Evolutionary conservation across 2,113 vertebrate genomes (phyloP), one percentile per base, ranked within the genome.

Genomic region (Hymenochirus boettgeri): DNA sequence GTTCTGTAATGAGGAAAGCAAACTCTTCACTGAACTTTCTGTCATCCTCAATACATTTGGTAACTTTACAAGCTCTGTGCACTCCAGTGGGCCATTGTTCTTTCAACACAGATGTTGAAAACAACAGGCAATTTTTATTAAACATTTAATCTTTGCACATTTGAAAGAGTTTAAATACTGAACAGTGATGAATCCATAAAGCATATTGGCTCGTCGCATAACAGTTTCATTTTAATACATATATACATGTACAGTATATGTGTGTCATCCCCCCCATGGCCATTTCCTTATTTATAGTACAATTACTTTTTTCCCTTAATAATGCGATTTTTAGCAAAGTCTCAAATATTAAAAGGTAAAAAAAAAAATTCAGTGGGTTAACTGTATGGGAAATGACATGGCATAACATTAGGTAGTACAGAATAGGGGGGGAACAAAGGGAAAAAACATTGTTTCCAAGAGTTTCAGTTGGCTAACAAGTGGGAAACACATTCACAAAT

Each of bases 21-120:
- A 97, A 99, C 91, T 97, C 94, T 88, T 91, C 88, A 88, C 92
- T 94, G 93, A 98, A 98, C 95, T 98, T 99, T 97, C 90, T 93
- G 88, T 91, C 91, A 90, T 95, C 96, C 90, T 95, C 86, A 82
- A 90, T 89, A 86, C 89, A 86, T 92, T 93, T 93, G 94, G 94
- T 95, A 99, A 97, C 92, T 98, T 97, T 96, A 97, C 94, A 95
- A 95, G 92, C 89, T 92, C 91, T 82, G 72, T 92, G 87, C 91
- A 96, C 95, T 96, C 95, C 91, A 96, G 93, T 93, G 95, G 90
- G 91, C 92, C 88, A 93, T 97, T 97, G 92, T 93, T 91, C 91
- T 81, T 88, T 85, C 89, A 88, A 94, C 95, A 94, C 94, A 95
- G 96, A 97, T 95, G 94, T 94, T 88, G 88, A 86, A 89, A 90